phyloP scores from a whole-genome alignment of 2,113 vertebrate genomes.

The Gila orcuttii region DNA sequence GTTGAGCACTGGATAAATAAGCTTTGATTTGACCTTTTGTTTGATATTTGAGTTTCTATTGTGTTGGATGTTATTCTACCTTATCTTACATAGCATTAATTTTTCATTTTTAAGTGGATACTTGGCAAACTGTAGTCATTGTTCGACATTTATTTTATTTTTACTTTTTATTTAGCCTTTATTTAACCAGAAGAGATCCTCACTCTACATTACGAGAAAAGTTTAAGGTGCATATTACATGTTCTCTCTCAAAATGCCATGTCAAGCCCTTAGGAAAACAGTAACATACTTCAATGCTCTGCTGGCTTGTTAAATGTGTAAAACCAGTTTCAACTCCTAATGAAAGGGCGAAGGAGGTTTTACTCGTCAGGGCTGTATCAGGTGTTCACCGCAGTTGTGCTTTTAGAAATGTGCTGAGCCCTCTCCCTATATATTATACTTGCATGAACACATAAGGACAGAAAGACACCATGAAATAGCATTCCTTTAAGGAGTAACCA shows the following conservation, averaged over 20 bases:
- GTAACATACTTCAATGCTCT: not conserved
- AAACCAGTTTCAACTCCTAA: not conserved
- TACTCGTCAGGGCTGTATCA: not conserved
- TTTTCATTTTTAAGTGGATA: not conserved
- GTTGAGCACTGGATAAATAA: not conserved
- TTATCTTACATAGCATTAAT: not conserved
- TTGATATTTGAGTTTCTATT: not conserved
- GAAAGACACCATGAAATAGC: slow-evolving; percentile 25
- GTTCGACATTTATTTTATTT: not conserved
- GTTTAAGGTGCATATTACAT: not conserved
- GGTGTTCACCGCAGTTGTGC: slow-evolving; percentile 34
- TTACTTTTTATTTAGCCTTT: too few relatives aligned
- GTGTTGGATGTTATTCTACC: too few relatives aligned
- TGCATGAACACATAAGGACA: slow-evolving; percentile 41
- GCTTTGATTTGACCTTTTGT: not conserved
- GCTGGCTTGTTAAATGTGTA: slow-evolving; percentile 27
- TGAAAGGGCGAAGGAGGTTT: slow-evolving; percentile 12
- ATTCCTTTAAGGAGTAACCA: slow-evolving; percentile 38
- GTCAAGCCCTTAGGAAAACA: not conserved
- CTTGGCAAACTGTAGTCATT: not conserved
- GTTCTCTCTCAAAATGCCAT: not conserved
- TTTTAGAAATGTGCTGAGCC: slow-evolving; percentile 40
- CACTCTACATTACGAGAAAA: not conserved
- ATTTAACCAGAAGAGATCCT: too few relatives aligned
- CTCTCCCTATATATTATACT: not conserved